Conservation (phyloP, 2,888 invertebrate genomes). For the Penaeus monodon region DNA sequence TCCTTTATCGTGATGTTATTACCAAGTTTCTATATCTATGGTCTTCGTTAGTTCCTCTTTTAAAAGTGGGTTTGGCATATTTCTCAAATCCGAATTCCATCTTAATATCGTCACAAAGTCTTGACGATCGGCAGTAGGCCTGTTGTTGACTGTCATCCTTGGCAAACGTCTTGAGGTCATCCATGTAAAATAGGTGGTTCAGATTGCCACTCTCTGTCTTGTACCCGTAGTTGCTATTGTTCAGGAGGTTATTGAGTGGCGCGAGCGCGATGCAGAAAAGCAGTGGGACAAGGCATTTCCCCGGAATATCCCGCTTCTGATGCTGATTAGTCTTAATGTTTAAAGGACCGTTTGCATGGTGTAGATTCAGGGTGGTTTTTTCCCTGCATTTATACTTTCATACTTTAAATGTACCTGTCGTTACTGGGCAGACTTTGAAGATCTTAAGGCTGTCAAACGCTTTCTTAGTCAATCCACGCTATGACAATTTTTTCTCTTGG, state of each 20-base stretch:
- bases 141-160: too few species aligned
- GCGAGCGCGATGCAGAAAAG: not conserved
- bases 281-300: not conserved
- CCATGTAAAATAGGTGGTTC: too few species aligned
- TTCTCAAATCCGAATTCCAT: too few species aligned
- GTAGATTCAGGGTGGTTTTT: slow-evolving; percentile 4
- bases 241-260: not conserved
- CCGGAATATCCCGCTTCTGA: slow-evolving; percentile 3
- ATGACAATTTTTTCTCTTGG: too few species aligned
- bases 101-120: too few species aligned
- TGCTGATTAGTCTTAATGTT: slow-evolving; percentile 10
- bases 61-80: too few species aligned
- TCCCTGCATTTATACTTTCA: not conserved
- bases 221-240: not conserved
- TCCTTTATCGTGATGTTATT: too few species aligned
- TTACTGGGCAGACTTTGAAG: not conserved
- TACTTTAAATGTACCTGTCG: not conserved
- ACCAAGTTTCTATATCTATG: too few species aligned
- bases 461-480: not conserved
- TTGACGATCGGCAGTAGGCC: too few species aligned
- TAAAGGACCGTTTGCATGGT: not conserved
- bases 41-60: too few species aligned
- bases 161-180: too few species aligned
- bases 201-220: not conserved
- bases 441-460: slow-evolving; percentile 8